phyloP scores from a whole-genome alignment of 2,797 vertebrate species.

The Distichodus sexfasciatus region DNA sequence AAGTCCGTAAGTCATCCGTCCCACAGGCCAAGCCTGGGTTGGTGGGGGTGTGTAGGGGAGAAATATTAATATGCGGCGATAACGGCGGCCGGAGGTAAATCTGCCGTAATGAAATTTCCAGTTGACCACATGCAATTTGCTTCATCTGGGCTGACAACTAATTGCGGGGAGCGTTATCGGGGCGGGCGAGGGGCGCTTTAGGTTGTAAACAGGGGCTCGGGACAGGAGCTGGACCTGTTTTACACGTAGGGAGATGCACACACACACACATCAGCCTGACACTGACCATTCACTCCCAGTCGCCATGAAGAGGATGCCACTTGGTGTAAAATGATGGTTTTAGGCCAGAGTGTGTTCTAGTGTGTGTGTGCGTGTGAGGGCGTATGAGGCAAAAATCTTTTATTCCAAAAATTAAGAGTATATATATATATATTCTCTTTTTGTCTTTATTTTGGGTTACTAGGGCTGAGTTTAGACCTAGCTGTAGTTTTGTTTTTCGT shows the following conservation, averaged over 20 bases:
- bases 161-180: slow-evolving; percentile 82
- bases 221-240: slow-evolving; percentile 77
- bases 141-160: slow-evolving; percentile 80
- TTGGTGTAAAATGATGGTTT: not conserved
- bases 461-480: no score
- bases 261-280: slow-evolving; percentile 65
- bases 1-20: slow-evolving; percentile 74
- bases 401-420: no score
- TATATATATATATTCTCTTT: no score
- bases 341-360: not conserved
- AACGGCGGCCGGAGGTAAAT: slow-evolving; percentile 78
- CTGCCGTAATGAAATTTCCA: slow-evolving; percentile 87
- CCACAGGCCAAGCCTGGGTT: slow-evolving; percentile 76
- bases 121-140: slow-evolving; percentile 88
- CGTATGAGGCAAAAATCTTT: no score
- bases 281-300: slow-evolving; percentile 55
- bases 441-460: not conserved
- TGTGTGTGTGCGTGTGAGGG: not conserved
- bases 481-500: no score
- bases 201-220: slow-evolving; percentile 81
- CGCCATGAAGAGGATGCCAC: not conserved
- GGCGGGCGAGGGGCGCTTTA: slow-evolving; percentile 73
- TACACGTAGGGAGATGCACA: slow-evolving; percentile 53
- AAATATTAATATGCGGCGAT: slow-evolving; percentile 82
- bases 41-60: no score